Evolutionary conservation across 2,797 vertebrate species (phyloP).

Genomic region (Pithecia hirsuta): DNA sequence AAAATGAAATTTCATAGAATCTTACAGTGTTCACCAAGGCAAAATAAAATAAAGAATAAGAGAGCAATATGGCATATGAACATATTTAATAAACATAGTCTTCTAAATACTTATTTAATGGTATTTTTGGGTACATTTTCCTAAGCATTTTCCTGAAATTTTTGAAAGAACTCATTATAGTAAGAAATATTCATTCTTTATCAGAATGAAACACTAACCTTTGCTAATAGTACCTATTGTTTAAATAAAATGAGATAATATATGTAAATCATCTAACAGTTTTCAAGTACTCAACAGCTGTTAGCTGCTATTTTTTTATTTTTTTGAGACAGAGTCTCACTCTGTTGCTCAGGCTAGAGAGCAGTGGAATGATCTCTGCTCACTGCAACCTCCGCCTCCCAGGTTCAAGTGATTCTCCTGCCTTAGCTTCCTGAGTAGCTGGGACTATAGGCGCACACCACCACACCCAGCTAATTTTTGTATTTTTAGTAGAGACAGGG

Average conservation of each 20-base stretch:
- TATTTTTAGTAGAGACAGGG: background rate
- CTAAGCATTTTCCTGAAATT: background rate
- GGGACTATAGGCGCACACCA: background rate
- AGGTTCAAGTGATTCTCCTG: background rate
- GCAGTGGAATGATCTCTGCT: background rate
- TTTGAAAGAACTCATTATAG: conserved; percentile 31
- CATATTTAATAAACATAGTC: conserved; percentile 32
- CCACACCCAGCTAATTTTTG: background rate
- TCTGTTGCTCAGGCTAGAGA: background rate
- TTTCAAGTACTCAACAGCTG: background rate
- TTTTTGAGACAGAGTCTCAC: background rate
- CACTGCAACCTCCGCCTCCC: background rate
- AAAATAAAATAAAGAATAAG: conserved; percentile 31
- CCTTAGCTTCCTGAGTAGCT: background rate
- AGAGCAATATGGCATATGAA: background rate
- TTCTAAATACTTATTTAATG: conserved; percentile 34
- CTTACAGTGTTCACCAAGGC: conserved; percentile 11
- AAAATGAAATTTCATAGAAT: conserved; percentile 48
- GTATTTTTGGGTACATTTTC: conserved; percentile 29
- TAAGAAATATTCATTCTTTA: conserved; percentile 44
- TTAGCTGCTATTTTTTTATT: background rate
- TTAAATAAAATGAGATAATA: conserved; percentile 10
- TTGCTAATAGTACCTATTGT: conserved; percentile 12
- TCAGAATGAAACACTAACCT: conserved; percentile 33
- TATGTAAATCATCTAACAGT: conserved; percentile 34